Evolutionary conservation across 2,888 invertebrate genomes (phyloP), one percentile per base, ranked within the genome.

Genomic region (Acleris holmiana): DNA sequence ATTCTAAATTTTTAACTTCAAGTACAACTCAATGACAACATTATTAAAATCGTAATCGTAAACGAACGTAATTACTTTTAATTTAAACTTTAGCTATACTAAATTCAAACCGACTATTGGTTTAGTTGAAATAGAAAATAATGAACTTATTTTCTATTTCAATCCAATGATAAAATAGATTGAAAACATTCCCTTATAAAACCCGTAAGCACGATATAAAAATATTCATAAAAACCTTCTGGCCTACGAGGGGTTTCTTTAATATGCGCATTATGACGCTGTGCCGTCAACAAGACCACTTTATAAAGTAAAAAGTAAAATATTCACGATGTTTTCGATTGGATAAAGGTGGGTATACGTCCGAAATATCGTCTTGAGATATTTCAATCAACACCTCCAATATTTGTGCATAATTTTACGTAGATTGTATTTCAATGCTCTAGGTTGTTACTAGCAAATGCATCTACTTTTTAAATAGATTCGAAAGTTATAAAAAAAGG

Each of bases 271-370:
- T 55, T 50, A 55, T 44, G 50, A 50, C n/a, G 56, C 57, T 64
- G 47, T n/a, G 59, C 55, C 65, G 55, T 60, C 59, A 55, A 55
- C 54, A 60, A 49, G 63, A 58, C 51, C 54, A 65, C 41, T 65
- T 60, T 60, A 55, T 65, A 55, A 65, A 65, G 59, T 60, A 60
- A 60, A 55, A 55, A 44, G 44, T 65, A 55, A 65, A 65, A 55
- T 65, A 65, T 65, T 59, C 65, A 65, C 48, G 60, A 60, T 48
- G 5, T 29, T 46, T 29, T 44, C 21, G 65, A 60, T 65, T 55
- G 48, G 46, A 48, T 47, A 49, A 53, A 54, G 53, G 46, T 19
- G 49, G 21, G 44, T 50, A 10, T 35, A 51, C 21, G 44, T 21
- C 13, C 21, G 35, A 21, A 55, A 44, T 19, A 35, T 35, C 0